Base-by-base conservation (phyloP, 2,113 vertebrate genomes). In the Oncorhynchus masou region DNA sequence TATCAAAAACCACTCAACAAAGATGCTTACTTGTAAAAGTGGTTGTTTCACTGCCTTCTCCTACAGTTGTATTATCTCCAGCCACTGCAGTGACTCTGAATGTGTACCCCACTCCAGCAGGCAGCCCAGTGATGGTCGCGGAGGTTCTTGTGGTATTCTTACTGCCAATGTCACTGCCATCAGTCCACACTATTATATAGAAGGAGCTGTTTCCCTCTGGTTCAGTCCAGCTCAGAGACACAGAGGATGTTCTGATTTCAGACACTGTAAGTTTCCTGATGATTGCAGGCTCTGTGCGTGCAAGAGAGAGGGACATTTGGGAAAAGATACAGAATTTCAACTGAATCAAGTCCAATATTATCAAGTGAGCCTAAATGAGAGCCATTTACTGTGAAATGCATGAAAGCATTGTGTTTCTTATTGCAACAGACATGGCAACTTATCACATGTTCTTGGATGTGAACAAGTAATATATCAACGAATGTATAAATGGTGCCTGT, bases 1-100 rank as follows among this genome's bases (percentile, higher is more conserved):
- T 45, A 3, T 45, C 2, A 45, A 45, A 45, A 45, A 11, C 9
- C 39, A 45, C 39, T 45, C 9, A 45, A 45, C 39, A 4, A 20
- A 57, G 7, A 19, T 22, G 45, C 76, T n/a, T 73, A 83, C 81
- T 60, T 70, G 82, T 86, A 31, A 73, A 74, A 48, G 77, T 74
- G 0, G 5, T 12, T 45, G 39, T 11, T 45, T 11, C 9, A 25
- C 20, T 45, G 68, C 45, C 20, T 13, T 15, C 70, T n/a, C 73
- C 73, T 74, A 51, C 65, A 51, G 74, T 68, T 24, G n/a, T n/a
- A 4, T 68, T 29, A 59, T 75, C 74, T 22, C 24, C 65, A 68
- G 66, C 74, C 24, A 68, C 45, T 75, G 74, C 66, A 54, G 48
- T 31, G 45, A 75, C 74, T 29, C 1, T 69, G 25, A 75, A 68